Base-by-base conservation (phyloP, 2,797 vertebrate genomes). In the Macropus fuliginosus region DNA sequence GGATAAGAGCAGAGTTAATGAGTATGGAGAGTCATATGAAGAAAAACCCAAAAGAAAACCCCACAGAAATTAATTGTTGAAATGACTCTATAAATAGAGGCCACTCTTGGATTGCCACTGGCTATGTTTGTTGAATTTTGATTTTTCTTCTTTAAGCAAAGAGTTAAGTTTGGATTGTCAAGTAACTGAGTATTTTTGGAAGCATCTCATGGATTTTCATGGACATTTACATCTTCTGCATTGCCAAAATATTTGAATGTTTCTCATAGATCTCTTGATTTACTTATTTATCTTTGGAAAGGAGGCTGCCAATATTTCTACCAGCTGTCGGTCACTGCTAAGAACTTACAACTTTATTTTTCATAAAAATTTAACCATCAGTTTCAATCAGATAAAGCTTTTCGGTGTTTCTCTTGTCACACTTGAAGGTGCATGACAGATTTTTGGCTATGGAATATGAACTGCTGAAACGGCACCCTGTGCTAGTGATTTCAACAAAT, bases 1-100 rank as follows among this genome's bases (percentile, higher is more conserved):
- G 97, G 99, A 99, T 99, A 99, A 99, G 98, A 98, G 98, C 98
- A 99, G 99, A 98, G 99, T 99, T 97, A 99, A 99, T 62, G 99
- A 99, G 90, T 99, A 98, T 1, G 99, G 99, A 93, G 98, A 98
- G 98, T 99, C 99, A 13, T 99, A 99, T 0, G 99, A 99, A 98
- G 99, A 99, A 98, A 99, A 99, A 97, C 94, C 99, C 16, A 99
- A 99, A 98, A 98, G 96, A 98, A 99, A 99, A 97, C 95, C 98
- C 98, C 99, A 98, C 97, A 98, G 99, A 94, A 98, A 99, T 94
- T 99, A 99, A 98, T 50, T 46, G 0, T 91, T 93, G 50, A 96
- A 54, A 91, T 94, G 96, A 95, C 9, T 96, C 81, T 95, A 96
- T 94, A 97, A 94, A 46, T 46, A 46, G 92, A 97, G 97, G 91